Conservation (phyloP, 92 coral and sea anemone species). For the Palythoa grandis region DNA sequence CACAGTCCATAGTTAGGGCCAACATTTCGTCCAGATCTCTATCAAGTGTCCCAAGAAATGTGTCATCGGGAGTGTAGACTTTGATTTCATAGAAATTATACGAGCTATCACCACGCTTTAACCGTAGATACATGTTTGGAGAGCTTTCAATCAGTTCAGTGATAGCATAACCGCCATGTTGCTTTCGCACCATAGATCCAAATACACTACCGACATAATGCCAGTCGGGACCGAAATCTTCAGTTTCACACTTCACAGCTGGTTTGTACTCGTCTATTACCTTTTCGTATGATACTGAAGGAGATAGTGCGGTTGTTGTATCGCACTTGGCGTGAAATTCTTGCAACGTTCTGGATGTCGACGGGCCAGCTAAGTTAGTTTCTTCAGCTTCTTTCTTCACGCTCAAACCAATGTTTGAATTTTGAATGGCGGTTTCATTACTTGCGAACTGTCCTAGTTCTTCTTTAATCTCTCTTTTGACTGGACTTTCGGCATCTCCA, state of each 20-base stretch:
- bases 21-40: constrained; percentile 30
- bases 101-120: constrained; percentile 27
- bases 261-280: constrained; percentile 13
- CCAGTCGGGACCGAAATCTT: constrained; percentile 20
- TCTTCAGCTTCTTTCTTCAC: constrained; percentile 1
- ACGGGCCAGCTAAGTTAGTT: background rate
- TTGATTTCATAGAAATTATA: constrained; percentile 18
- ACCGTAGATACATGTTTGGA: constrained; percentile 18
- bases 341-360: background rate
- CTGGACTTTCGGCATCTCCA: background rate
- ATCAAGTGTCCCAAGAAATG: constrained; percentile 30
- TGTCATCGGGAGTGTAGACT: constrained; percentile 23
- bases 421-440: background rate
- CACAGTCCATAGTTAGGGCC: constrained; percentile 30
- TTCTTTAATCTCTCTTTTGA: background rate
- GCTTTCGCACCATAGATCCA: constrained; percentile 22
- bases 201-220: constrained; percentile 10
- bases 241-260: constrained; percentile 1
- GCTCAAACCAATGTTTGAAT: background rate
- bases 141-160: constrained; percentile 32
- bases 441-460: background rate
- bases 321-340: background rate
- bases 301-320: background rate
- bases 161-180: constrained; percentile 19
- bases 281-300: background rate